Conservation (phyloP, 2,888 invertebrate genomes). For the Sympetrum striolatum region DNA sequence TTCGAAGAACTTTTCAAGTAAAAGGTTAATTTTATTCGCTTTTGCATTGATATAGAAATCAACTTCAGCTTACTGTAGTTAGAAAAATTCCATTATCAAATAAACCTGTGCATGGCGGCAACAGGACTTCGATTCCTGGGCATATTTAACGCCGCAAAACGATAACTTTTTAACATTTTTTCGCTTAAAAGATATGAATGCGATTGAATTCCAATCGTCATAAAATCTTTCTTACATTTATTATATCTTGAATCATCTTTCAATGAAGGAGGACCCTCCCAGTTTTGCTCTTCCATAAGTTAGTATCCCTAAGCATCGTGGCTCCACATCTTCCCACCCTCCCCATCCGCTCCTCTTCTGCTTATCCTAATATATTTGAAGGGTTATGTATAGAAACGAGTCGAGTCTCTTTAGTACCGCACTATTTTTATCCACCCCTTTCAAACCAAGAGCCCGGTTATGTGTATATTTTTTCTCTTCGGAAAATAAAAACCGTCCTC, state of each 20-base stretch:
- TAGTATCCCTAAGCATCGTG: not conserved
- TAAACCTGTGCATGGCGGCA: no score
- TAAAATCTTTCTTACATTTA: not conserved
- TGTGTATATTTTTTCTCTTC: not conserved
- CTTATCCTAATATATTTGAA: slow-evolving; percentile 42
- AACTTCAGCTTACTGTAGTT: no score
- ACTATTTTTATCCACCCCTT: slow-evolving; percentile 18
- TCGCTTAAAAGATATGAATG: no score
- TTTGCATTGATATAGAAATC: no score
- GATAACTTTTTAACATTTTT: no score
- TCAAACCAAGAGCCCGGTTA: not conserved
- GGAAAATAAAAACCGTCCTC: slow-evolving; percentile 2
- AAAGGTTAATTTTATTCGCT: no score
- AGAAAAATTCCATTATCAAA: no score
- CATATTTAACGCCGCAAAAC: no score
- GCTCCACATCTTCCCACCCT: not conserved
- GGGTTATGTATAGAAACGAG: slow-evolving; percentile 27
- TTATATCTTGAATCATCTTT: not conserved
- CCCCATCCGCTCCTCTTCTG: not conserved
- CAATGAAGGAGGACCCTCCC: not conserved
- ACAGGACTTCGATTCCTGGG: no score
- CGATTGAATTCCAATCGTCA: no score
- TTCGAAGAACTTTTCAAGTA: no score
- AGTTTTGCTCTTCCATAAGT: not conserved
- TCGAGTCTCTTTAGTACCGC: not conserved